Percentiles rank a stretch among this genome's conserved stretches.
Conservation (phyloP, 2,113 vertebrate genomes). For the western clawed frog (Xenopus tropicalis) region UCB_Xtro_10.0 CM004443.2:38783001-38783500, state of each 20-base stretch:
- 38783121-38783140: slow-evolving; percentile 63
- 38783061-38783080: slow-evolving; percentile 64
- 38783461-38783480: slow-evolving; percentile 73
- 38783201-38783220: slow-evolving; percentile 74
- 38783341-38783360: slow-evolving; percentile 71
- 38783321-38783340: slow-evolving; percentile 76
- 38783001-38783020: no score
- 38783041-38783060: slow-evolving; percentile 2
- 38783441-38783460: slow-evolving; percentile 61
- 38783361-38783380: slow-evolving; percentile 75
- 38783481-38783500: slow-evolving; percentile 71
- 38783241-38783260: slow-evolving; percentile 60
- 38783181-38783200: slow-evolving; percentile 76
- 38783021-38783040: no score
- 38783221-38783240: slow-evolving; percentile 69
- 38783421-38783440: slow-evolving; percentile 75
- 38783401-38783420: slow-evolving; percentile 68
- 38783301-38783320: slow-evolving; percentile 70
- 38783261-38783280: slow-evolving; percentile 61
- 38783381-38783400: slow-evolving; percentile 69
- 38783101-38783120: slow-evolving; percentile 62
- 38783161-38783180: slow-evolving; percentile 74
- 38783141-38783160: slow-evolving; percentile 69
- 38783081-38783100: slow-evolving; percentile 60
- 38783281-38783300: slow-evolving; percentile 58